Evolutionary conservation across 30 jellyfish, hydroid and myxozoan genomes (phyloP), one percentile per base, ranked within the genome.

Genomic region (Catostylus mosaicus): DNA sequence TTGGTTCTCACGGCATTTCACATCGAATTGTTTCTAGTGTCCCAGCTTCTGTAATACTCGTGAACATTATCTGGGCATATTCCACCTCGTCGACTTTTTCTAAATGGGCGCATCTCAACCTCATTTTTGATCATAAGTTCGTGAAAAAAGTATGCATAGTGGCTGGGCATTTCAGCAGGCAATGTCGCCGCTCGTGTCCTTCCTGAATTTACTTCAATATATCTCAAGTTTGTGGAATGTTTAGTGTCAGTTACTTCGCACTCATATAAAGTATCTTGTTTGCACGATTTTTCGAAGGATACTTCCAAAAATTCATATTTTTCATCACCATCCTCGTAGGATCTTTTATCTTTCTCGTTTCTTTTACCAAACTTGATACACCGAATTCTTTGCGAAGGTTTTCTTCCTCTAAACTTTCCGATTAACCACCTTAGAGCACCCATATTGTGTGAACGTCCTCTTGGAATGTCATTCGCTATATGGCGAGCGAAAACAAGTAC

Each of bases 1-100:
- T 46, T 46, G 11, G 60, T 46, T 46, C 60, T 9, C 60, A 24
- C 22, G 10, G 24, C 4, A 20, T 12, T 61, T 19, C n/a, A 68
- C 56, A 68, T 37, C 40, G 85, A 74, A 23, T 74, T 51, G 47
- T 63, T 74, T 23, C 85, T 74, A 3, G 85, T 30, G 38, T 74
- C 75, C 85, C 85, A 74, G 60, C 66, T 74, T 56, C 85, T 74
- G 46, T 74, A 74, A 29, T 74, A 74, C 12, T 74, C 85, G 16
- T 51, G 74, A 34, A 74, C 75, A 43, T 74, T 74, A 29, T 74
- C 72, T 1, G 85, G 63, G 36, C 85, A 74, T 40, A 74, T 74
- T 74, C 85, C 85, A 48, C 85, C 85, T 26, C 85, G 56, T 31
- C 85, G 76, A 29, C 52, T 74, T 37, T 74, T 74, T 63, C 85